Conservation (phyloP, 2,113 vertebrate species). For the Mixornis gularis region DNA sequence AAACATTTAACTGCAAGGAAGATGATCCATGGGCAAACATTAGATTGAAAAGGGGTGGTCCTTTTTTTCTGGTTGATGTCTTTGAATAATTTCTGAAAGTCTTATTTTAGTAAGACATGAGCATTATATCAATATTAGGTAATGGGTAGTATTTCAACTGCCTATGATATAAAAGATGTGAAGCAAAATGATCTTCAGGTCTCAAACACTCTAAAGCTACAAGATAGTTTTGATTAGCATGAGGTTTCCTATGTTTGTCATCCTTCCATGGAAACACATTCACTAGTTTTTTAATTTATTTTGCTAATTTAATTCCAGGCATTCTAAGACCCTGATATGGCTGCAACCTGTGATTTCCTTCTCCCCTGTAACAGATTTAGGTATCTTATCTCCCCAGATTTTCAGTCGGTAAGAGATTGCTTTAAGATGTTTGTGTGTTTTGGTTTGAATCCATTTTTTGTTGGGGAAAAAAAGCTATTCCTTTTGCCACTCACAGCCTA, state of each 20-base stretch:
- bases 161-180: not conserved
- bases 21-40: not conserved
- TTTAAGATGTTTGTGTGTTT: not conserved
- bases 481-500: not conserved
- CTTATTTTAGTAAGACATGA: not conserved
- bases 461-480: not conserved
- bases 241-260: not conserved
- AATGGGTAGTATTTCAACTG: not conserved
- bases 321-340: not conserved
- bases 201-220: not conserved
- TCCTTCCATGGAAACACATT: not conserved
- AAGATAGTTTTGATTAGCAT: not conserved
- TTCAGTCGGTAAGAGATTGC: not conserved
- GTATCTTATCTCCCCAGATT: not conserved
- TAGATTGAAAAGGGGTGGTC: not conserved
- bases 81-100: not conserved
- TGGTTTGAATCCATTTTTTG: not conserved
- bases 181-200: not conserved
- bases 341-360: not conserved
- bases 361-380: not conserved
- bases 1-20: not conserved
- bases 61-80: not conserved
- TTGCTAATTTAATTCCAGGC: not conserved
- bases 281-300: not conserved
- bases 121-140: not conserved